Evolutionary conservation across 1,140 invertebrate genomes (phyloP).

Genomic region (Eurytemora carolleeae): DNA sequence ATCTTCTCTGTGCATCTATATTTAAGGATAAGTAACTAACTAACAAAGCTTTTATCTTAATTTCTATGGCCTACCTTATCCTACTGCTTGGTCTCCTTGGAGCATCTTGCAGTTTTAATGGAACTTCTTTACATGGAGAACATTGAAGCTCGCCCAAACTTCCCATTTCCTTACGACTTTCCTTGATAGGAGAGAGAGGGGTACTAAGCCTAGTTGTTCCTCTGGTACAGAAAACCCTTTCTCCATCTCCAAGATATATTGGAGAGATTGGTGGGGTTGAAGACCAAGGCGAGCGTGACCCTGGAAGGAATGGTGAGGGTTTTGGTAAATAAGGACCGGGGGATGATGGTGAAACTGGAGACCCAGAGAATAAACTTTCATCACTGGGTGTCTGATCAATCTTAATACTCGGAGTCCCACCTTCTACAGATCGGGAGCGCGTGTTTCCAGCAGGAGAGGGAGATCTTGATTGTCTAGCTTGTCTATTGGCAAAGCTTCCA

Average conservation of each 20-base stretch:
- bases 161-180: background rate
- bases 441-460: background rate
- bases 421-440: background rate
- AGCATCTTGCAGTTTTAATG: background rate
- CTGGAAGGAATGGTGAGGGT: too few species aligned
- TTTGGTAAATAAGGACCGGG: too few species aligned
- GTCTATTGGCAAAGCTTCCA: background rate
- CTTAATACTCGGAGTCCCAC: background rate
- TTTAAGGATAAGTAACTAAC: too few species aligned
- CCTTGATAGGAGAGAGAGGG: background rate
- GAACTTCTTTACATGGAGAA: background rate
- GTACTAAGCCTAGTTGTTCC: background rate
- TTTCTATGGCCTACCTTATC: too few species aligned
- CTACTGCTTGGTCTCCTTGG: background rate
- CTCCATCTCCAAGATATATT: background rate
- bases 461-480: background rate
- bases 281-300: background rate
- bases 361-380: background rate
- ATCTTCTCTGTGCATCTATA: too few species aligned
- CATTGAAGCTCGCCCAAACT: background rate
- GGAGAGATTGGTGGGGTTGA: background rate
- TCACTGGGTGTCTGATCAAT: background rate
- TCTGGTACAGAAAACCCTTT: background rate
- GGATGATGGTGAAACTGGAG: background rate
- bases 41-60: too few species aligned